A percentile compares a stretch with the other conserved stretches of the same genome.
phyloP scores from a whole-genome alignment of 1,140 invertebrate genomes.

The Sitodiplosis mosellana region DNA sequence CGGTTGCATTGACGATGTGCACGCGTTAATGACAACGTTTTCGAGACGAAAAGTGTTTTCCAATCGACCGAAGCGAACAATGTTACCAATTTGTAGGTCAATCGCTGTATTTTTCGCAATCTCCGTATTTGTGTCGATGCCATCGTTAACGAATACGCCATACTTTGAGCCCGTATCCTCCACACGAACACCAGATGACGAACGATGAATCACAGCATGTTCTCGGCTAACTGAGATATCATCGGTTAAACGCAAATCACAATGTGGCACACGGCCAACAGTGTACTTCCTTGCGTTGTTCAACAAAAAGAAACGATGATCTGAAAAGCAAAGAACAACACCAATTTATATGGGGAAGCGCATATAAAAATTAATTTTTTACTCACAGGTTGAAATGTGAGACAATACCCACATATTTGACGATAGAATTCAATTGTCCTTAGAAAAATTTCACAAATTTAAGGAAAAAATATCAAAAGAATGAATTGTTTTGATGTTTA shows the following conservation, averaged over 20 bases:
- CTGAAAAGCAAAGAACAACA: too few relatives aligned
- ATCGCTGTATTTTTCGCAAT: not conserved
- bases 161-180: not conserved
- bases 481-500: too few relatives aligned
- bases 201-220: not conserved
- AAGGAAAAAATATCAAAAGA: too few relatives aligned
- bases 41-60: not conserved
- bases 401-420: too few relatives aligned
- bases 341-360: too few relatives aligned
- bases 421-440: too few relatives aligned
- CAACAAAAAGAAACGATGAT: not conserved
- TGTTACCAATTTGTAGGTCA: not conserved
- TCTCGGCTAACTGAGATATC: not conserved
- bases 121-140: not conserved
- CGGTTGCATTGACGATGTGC: not conserved
- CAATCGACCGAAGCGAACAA: not conserved
- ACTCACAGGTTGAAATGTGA: too few relatives aligned
- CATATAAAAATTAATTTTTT: too few relatives aligned
- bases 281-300: not conserved
- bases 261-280: not conserved
- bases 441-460: too few relatives aligned
- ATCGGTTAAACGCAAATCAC: not conserved
- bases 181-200: not conserved
- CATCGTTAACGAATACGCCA: not conserved
- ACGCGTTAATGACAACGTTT: not conserved